phyloP scores from a whole-genome alignment of 2,888 invertebrate genomes.

The Eumacrocentrus americanus region DNA sequence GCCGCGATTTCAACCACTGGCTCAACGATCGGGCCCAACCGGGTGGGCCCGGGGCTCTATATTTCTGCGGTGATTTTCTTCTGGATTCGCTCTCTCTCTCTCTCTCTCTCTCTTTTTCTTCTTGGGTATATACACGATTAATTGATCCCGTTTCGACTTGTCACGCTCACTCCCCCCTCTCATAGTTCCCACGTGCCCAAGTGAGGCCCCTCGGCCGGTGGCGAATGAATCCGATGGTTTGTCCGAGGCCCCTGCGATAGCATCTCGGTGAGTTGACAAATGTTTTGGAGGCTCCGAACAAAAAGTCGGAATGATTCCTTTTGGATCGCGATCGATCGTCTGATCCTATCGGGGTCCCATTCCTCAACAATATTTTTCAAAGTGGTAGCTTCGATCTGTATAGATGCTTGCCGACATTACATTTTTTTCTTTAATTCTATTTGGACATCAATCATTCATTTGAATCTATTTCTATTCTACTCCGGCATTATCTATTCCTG shows the following conservation, averaged over 20 bases:
- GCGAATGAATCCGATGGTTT: slow-evolving; percentile 28
- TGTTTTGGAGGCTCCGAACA: slow-evolving; percentile 20
- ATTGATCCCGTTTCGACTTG: slow-evolving; percentile 29
- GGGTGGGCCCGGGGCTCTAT: slow-evolving; percentile 10
- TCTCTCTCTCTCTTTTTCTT: slow-evolving; percentile 14
- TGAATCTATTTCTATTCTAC: background rate
- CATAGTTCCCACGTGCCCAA: slow-evolving; percentile 14
- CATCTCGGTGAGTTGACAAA: slow-evolving; percentile 30
- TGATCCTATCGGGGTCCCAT: slow-evolving; percentile 31
- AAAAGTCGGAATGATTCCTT: slow-evolving; percentile 13
- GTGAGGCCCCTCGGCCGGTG: slow-evolving; percentile 19
- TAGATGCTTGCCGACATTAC: background rate
- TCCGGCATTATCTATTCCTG: background rate
- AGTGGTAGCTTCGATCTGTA: background rate
- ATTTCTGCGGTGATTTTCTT: slow-evolving; percentile 3
- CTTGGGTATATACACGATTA: slow-evolving; percentile 19
- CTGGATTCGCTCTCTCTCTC: slow-evolving; percentile 15
- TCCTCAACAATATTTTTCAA: slow-evolving; percentile 6
- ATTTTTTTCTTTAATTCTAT: slow-evolving; percentile 7
- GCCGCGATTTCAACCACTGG: slow-evolving; percentile 27
- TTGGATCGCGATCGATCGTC: slow-evolving; percentile 34
- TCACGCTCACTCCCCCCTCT: slow-evolving; percentile 30
- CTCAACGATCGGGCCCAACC: slow-evolving; percentile 10
- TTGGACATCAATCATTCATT: background rate
- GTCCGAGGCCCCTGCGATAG: slow-evolving; percentile 23